phyloP scores from a whole-genome alignment of 2,113 vertebrate genomes.

The Coreoperca whiteheadi region DNA sequence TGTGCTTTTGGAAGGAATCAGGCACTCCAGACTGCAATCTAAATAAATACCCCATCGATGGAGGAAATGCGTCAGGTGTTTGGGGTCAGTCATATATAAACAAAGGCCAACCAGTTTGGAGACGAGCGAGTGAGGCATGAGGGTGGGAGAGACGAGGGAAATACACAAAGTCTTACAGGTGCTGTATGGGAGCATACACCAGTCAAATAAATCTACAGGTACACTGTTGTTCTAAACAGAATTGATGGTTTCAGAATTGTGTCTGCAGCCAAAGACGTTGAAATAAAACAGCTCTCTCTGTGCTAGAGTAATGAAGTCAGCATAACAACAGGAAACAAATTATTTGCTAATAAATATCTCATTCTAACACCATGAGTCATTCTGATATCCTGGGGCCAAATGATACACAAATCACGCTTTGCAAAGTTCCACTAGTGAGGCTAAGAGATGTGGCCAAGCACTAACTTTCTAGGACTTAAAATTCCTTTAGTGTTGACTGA shows the following conservation, averaged over 20 bases:
- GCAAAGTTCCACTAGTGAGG: slow-evolving; percentile 12
- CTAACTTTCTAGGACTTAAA: slow-evolving; percentile 52
- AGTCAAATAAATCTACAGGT: slow-evolving; percentile 15
- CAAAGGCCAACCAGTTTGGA: slow-evolving; percentile 46
- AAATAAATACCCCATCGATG: slow-evolving; percentile 77
- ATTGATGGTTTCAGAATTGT: neutral
- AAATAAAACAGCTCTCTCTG: slow-evolving; percentile 3
- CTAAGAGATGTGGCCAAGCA: slow-evolving; percentile 6
- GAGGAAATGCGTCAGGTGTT: slow-evolving; percentile 79
- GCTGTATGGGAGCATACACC: slow-evolving; percentile 19
- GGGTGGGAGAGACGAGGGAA: neutral
- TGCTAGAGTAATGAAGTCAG: neutral
- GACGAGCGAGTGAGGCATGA: neutral
- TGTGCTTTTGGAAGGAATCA: slow-evolving; percentile 74
- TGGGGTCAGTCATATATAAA: slow-evolving; percentile 62
- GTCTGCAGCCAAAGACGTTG: slow-evolving; percentile 14
- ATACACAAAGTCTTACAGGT: slow-evolving; percentile 31
- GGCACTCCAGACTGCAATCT: slow-evolving; percentile 73
- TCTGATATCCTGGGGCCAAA: slow-evolving; percentile 34
- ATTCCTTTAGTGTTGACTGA: slow-evolving; percentile 38
- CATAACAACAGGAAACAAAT: slow-evolving; percentile 63
- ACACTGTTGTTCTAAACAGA: slow-evolving; percentile 6
- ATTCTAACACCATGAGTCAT: slow-evolving; percentile 70
- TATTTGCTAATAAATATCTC: slow-evolving; percentile 66
- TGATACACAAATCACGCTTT: slow-evolving; percentile 67